Evolutionary conservation across 2,888 invertebrate species (phyloP), one percentile per base, ranked within the genome.

Genomic region (Cantharis rustica): DNA sequence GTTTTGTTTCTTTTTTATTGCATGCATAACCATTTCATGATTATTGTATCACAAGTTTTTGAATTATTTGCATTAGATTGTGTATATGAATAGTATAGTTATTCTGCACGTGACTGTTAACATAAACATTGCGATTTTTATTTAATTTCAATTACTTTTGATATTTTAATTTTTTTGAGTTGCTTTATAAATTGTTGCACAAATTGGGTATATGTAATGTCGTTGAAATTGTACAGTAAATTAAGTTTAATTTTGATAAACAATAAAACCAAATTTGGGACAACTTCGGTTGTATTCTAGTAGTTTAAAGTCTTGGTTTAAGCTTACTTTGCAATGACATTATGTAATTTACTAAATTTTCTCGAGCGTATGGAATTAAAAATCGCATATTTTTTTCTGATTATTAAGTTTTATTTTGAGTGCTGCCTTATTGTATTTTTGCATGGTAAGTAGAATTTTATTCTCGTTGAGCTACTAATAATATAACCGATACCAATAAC

Each of bases 361-460:
- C n/a, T 47, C 47, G 47, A 47, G 69, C 69, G n/a, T 61, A 17
- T 16, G 68, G 11, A 64, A 17, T 74, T 70, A 69, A 47, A 70
- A 74, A 61, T 69, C 17, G 23, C 17, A 70, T 61, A n/a, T 23
- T 23, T 26, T 69, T 31, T 73, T 26, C 47, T 72, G 63, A 15
- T 72, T 66, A 20, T 66, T 63, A 68, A 68, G 68, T 66, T 27
- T 16, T 16, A 64, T 72, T 72, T 68, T 20, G 72, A 71, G 77
- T 80, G 76, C 73, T 73, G 74, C 73, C 75, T 77, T 66, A 61
- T 75, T 68, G 79, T 72, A 77, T 72, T 75, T 31, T 77, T 80
- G 81, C 86, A 87, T 87, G 87, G 87, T 87, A 87, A 82, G 87
- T 87, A 87, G 85, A 75, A 69, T 66, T 31, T 68, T 71, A 26